Evolutionary conservation across 2,797 vertebrate species (phyloP).

Genomic region (Sebastiscus albofasciatus): DNA sequence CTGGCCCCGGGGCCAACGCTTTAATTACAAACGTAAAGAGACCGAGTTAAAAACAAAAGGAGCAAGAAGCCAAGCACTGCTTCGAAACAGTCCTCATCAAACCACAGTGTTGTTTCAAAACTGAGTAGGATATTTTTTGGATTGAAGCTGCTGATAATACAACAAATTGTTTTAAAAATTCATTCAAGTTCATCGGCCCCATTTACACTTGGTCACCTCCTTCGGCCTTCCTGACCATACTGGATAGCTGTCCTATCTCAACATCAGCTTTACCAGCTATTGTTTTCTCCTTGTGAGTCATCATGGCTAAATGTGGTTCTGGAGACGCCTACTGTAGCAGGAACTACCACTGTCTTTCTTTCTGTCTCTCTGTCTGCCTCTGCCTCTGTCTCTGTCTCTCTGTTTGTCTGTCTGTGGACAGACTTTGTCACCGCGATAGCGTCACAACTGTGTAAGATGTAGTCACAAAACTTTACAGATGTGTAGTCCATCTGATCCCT

Average conservation of each 20-base stretch:
- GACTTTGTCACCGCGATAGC: too few relatives aligned
- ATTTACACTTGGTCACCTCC: not conserved
- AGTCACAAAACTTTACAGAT: too few relatives aligned
- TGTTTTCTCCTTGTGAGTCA: too few relatives aligned
- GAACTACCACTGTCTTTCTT: too few relatives aligned
- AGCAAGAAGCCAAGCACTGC: not conserved
- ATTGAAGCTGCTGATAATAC: not conserved
- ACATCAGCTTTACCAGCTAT: not conserved
- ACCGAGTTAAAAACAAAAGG: not conserved
- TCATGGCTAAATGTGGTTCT: too few relatives aligned
- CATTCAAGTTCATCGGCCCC: not conserved
- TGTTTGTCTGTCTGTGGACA: too few relatives aligned
- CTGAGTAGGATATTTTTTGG: not conserved
- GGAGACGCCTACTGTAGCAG: too few relatives aligned
- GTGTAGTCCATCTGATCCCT: too few relatives aligned
- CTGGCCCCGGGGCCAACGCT: slow-evolving; percentile 36
- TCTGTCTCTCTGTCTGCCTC: too few relatives aligned
- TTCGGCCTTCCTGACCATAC: not conserved
- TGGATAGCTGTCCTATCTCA: not conserved
- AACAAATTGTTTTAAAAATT: not conserved
- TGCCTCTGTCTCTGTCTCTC: too few relatives aligned
- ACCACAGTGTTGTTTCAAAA: not conserved
- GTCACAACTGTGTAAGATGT: too few relatives aligned
- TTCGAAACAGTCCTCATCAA: not conserved
- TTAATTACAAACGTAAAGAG: slow-evolving; percentile 47